Percentiles rank a stretch among this genome's conserved stretches.
These are phyloP conservation scores for Rotaria magnacalcarata DNA, from an alignment of 2,888 invertebrate genomes.

Conservation along the genomic window DNA sequence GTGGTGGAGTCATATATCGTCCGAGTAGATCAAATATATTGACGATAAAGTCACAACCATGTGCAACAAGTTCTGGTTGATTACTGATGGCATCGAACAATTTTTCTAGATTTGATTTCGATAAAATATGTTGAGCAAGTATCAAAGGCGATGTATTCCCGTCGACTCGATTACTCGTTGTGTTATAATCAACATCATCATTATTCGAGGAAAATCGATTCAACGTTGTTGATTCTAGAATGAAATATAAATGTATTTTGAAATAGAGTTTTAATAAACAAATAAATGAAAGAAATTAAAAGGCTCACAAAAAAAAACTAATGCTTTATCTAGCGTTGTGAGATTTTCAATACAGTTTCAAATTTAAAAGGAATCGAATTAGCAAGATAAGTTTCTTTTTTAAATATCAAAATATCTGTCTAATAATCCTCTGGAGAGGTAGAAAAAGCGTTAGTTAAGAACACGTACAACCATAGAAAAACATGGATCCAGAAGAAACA, in stretches of 20 bases:
- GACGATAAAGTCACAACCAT: neutral
- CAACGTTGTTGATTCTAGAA: neutral
- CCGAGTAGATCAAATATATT: neutral
- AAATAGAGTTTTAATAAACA: too few species aligned
- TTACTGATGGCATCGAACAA: neutral
- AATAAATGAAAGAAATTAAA: too few species aligned
- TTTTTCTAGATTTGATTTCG: conserved; percentile 13
- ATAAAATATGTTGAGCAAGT: conserved; percentile 27
- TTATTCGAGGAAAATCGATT: neutral
- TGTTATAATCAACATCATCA: neutral
- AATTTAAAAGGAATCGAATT: too few species aligned
- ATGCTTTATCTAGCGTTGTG: too few species aligned
- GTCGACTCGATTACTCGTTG: neutral
- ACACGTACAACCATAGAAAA: too few species aligned
- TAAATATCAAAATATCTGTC: too few species aligned
- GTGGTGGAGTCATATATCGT: neutral
- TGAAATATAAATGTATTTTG: neutral
- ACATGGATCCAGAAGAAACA: too few species aligned
- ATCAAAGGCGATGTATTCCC: neutral
- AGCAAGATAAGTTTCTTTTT: too few species aligned
- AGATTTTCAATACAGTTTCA: too few species aligned
- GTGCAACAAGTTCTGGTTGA: neutral
- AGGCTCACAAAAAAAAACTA: too few species aligned
- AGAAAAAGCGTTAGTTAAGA: too few species aligned
- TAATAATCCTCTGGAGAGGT: too few species aligned